Percentiles rank a stretch among this genome's conserved stretches.
Evolutionary conservation across 1,140 invertebrate genomes (phyloP).

Genomic region (Nasonia longicornis): DNA sequence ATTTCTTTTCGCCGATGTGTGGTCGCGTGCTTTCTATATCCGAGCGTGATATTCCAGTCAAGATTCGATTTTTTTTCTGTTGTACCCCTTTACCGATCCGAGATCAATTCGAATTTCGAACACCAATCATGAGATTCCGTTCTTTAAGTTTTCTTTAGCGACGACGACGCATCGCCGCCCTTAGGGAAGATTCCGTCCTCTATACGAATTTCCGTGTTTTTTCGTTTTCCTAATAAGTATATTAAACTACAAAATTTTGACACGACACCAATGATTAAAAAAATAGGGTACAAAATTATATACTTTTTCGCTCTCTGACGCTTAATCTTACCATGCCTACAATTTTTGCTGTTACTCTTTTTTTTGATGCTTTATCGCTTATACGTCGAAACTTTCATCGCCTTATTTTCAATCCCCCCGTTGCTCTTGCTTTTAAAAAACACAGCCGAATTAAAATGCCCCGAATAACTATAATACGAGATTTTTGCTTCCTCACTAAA

Average conservation of each 20-base stretch:
- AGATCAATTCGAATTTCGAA: slow-evolving; percentile 48
- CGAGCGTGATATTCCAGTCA: neutral
- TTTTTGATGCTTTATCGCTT: slow-evolving; percentile 29
- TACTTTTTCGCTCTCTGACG: slow-evolving; percentile 58
- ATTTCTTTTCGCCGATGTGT: neutral
- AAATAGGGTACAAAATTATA: slow-evolving; percentile 71
- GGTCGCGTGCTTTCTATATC: too few species aligned
- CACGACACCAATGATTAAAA: slow-evolving; percentile 61
- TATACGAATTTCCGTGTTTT: slow-evolving; percentile 44
- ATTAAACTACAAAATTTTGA: neutral
- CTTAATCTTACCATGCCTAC: slow-evolving; percentile 61
- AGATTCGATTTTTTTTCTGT: neutral
- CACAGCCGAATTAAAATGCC: slow-evolving; percentile 70
- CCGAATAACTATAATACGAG: slow-evolving; percentile 51
- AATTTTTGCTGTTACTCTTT: slow-evolving; percentile 48
- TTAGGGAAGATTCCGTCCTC: slow-evolving; percentile 6
- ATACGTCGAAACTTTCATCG: neutral
- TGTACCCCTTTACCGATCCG: slow-evolving; percentile 54
- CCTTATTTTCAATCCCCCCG: slow-evolving; percentile 37
- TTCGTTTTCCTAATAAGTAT: slow-evolving; percentile 34
- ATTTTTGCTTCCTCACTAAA: slow-evolving; percentile 47
- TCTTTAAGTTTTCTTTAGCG: slow-evolving; percentile 26
- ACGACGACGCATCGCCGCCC: slow-evolving; percentile 44
- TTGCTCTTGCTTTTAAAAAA: slow-evolving; percentile 51
- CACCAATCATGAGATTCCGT: slow-evolving; percentile 44